Conservation (phyloP, 1,140 invertebrate species). For the Metopolophium dirhodum region DNA sequence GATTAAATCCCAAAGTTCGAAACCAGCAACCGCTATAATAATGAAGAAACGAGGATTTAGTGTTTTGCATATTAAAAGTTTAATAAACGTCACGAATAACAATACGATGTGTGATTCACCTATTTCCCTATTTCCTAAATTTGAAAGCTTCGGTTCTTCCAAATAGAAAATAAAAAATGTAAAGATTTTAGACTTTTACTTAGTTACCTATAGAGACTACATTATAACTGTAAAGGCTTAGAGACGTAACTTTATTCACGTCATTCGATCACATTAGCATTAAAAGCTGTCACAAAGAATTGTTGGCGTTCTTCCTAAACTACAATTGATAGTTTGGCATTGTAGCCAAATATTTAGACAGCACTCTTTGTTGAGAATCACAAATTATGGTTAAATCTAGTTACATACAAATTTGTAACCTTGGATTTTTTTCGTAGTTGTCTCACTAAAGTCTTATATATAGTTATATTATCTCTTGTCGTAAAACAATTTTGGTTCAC, state of each 20-base stretch:
- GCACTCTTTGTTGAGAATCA: not conserved
- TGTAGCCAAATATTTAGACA: not conserved
- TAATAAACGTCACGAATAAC: constrained; percentile 10
- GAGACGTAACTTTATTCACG: not conserved
- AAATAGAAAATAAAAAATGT: not conserved
- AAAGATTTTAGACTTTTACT: not conserved
- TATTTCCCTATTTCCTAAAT: not conserved
- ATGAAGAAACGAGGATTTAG: not conserved
- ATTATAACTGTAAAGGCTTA: not conserved
- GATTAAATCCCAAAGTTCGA: not conserved
- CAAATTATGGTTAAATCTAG: not conserved
- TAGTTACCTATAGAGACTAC: not conserved
- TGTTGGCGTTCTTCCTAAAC: not conserved
- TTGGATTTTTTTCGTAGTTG: not conserved
- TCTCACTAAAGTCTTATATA: not conserved
- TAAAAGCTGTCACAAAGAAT: not conserved
- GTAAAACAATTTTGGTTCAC: not conserved
- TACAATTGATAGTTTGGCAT: constrained; percentile 25
- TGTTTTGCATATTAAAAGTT: not conserved
- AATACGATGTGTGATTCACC: not conserved
- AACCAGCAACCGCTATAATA: not conserved
- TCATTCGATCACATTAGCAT: not conserved
- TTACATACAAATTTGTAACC: not conserved
- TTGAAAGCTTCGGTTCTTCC: not conserved
- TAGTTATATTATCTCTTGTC: not conserved